Evolutionary conservation across 2,113 vertebrate species (phyloP).

Genomic region (Elephas maximus): DNA sequence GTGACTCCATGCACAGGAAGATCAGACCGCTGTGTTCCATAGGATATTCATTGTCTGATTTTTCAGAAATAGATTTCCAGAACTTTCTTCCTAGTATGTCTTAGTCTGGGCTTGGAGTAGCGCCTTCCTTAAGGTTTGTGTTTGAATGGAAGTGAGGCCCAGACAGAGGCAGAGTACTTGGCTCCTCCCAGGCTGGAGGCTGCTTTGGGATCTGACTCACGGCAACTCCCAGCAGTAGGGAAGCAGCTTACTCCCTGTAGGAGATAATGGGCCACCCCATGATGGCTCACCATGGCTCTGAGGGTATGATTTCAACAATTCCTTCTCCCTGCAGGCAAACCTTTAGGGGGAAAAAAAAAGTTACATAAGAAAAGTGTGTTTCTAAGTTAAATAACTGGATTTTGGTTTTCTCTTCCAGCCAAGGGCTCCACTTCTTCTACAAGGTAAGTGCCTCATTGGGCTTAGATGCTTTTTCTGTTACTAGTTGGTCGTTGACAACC

Average conservation of each 20-base stretch:
- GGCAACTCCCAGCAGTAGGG: neutral
- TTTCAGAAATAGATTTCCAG: neutral
- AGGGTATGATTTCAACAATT: neutral
- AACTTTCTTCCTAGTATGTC: neutral
- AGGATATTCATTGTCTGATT: neutral
- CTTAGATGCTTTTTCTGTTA: neutral
- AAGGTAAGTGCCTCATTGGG: slow-evolving; percentile 36
- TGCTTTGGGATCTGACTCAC: neutral
- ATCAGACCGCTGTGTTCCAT: neutral
- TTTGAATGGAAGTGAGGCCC: neutral
- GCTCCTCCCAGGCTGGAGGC: neutral
- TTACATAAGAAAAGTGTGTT: neutral
- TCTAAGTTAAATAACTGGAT: slow-evolving; percentile 29
- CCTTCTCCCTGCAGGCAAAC: neutral
- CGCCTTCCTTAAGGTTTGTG: neutral
- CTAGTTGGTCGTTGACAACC: neutral
- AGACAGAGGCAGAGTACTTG: too few species aligned
- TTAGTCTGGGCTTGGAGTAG: neutral
- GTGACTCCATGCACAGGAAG: neutral
- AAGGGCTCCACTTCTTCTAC: slow-evolving; percentile 84
- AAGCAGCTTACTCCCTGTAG: neutral
- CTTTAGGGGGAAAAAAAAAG: neutral
- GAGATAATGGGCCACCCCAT: neutral
- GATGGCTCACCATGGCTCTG: neutral
- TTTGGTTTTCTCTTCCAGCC: slow-evolving; percentile 74